Evolutionary conservation across 2,113 vertebrate genomes (phyloP).

Genomic region (Dipodomys ordii): DNA sequence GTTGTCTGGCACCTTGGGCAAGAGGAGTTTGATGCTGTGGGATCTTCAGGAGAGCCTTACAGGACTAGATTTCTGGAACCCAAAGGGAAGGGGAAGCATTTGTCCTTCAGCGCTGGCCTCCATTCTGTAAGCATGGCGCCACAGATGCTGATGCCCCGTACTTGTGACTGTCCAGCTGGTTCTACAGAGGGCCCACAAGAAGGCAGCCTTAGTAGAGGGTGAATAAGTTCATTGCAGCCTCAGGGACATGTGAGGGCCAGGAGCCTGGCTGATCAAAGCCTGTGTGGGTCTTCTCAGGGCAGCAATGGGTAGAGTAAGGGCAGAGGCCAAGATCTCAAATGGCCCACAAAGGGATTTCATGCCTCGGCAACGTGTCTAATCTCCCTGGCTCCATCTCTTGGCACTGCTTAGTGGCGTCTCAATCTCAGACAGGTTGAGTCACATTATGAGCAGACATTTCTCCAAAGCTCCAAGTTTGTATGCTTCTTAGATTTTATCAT

Average conservation of each 20-base stretch:
- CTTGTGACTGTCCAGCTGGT: not conserved
- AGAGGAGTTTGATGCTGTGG: not conserved
- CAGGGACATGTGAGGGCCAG: not conserved
- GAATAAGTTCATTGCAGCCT: not conserved
- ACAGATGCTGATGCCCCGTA: not conserved
- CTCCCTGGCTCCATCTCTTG: not conserved
- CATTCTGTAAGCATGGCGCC: not conserved
- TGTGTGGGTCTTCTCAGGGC: accelerated
- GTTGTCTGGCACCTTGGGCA: not conserved
- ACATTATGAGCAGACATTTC: not conserved
- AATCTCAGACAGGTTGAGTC: not conserved
- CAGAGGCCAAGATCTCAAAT: constrained; percentile 2
- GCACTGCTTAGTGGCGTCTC: not conserved
- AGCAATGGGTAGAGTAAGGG: not conserved
- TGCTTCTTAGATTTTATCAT: constrained; percentile 15
- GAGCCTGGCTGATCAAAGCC: not conserved
- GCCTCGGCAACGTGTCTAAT: not conserved
- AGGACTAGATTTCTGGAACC: not conserved
- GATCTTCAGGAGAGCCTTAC: not conserved
- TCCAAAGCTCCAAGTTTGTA: not conserved
- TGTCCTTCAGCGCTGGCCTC: not conserved
- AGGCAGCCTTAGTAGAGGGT: not conserved
- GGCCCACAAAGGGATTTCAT: not conserved
- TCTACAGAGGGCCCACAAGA: not conserved
- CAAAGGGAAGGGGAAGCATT: not conserved